Conservation (phyloP, 2,888 invertebrate species). For the Sisyra nigra region DNA sequence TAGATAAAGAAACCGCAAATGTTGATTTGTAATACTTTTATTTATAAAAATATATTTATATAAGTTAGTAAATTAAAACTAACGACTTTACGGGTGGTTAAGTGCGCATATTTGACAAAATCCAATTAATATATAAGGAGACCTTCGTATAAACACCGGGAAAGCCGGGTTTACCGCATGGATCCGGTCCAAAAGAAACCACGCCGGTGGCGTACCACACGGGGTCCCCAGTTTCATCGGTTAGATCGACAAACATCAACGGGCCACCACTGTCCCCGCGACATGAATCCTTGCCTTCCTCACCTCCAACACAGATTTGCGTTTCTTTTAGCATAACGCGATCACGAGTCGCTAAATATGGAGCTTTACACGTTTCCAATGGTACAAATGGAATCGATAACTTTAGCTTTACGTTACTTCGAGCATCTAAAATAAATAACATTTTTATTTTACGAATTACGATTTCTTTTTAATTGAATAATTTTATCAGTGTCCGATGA, state of each 20-base stretch:
- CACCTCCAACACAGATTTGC: constrained; percentile 23
- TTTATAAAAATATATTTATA: no score
- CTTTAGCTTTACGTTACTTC: constrained; percentile 10
- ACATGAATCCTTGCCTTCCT: constrained; percentile 11
- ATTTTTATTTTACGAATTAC: background rate
- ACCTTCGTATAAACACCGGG: constrained; percentile 46
- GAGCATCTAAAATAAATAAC: constrained; percentile 9
- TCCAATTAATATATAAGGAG: constrained; percentile 40
- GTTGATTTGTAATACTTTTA: no score
- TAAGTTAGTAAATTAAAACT: background rate
- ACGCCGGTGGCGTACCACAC: constrained; percentile 36
- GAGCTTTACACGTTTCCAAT: constrained; percentile 5
- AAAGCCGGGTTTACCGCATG: constrained; percentile 37
- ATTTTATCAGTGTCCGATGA: no score
- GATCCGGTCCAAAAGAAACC: constrained; percentile 41
- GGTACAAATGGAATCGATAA: constrained; percentile 11
- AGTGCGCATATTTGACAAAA: constrained; percentile 17
- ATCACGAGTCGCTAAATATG: background rate
- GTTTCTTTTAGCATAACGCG: background rate
- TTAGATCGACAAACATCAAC: constrained; percentile 4
- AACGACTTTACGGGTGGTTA: background rate
- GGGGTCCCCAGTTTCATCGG: background rate
- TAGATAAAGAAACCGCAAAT: no score
- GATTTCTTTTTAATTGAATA: no score
- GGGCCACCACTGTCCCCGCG: constrained; percentile 11